Conservation (phyloP, 2,113 vertebrate genomes). For the Hemicordylus capensis region DNA sequence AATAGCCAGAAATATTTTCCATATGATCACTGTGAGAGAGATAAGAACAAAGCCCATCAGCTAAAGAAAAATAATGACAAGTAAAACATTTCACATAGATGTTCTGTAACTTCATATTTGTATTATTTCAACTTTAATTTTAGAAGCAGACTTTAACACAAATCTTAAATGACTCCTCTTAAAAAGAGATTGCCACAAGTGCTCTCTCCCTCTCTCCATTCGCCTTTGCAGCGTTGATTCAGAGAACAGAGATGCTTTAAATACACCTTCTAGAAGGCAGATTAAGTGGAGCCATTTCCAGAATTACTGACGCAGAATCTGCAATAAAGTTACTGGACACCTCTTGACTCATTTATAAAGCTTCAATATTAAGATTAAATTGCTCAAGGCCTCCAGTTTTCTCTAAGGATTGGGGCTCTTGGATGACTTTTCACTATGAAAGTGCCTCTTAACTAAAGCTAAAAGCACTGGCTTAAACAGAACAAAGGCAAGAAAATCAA, state of each 20-base stretch:
- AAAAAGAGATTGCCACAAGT: background rate
- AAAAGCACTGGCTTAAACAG: background rate
- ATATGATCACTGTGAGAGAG: conserved; percentile 89
- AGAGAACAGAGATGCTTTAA: background rate
- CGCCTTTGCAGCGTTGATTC: background rate
- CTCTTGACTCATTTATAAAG: background rate
- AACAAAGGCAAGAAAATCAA: background rate
- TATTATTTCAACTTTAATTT: conserved; percentile 34
- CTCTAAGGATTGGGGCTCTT: background rate
- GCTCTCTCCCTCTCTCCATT: background rate
- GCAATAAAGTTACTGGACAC: conserved; percentile 1
- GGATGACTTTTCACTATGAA: conserved; percentile 17
- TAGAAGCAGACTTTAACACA: conserved; percentile 11
- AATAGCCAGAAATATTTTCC: conserved; percentile 95
- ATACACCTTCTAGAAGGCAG: background rate
- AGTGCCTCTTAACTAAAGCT: background rate
- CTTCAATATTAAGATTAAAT: conserved; percentile 26
- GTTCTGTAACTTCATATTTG: conserved; percentile 11
- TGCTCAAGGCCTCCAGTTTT: background rate
- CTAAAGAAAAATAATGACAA: conserved; percentile 25
- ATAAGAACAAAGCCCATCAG: conserved; percentile 53
- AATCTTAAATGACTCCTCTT: background rate
- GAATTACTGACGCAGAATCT: background rate
- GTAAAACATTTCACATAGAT: conserved; percentile 15
- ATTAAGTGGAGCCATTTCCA: background rate